phyloP scores from a whole-genome alignment of 2,797 vertebrate species.

The Gila robusta region DNA sequence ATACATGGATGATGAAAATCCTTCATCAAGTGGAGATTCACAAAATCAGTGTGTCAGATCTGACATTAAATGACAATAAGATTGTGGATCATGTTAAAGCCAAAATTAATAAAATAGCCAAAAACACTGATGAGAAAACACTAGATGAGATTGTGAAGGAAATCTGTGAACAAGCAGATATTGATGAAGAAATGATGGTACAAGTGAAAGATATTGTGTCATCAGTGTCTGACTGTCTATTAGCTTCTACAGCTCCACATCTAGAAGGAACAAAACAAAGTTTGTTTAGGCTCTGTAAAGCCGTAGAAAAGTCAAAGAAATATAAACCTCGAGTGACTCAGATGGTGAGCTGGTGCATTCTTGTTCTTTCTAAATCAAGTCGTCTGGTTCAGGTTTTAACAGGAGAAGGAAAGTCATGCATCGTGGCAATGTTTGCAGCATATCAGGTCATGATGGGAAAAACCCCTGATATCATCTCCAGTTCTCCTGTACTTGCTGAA shows the following conservation, averaged over 20 bases:
- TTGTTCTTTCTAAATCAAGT: slow-evolving; percentile 67
- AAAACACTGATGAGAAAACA: slow-evolving; percentile 40
- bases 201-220: slow-evolving; percentile 33
- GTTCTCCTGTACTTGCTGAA: slow-evolving; percentile 69
- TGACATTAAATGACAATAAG: not conserved
- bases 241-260: not conserved
- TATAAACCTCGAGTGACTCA: slow-evolving; percentile 68
- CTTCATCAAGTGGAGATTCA: slow-evolving; percentile 68
- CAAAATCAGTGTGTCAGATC: slow-evolving; percentile 30
- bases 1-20: slow-evolving; percentile 61
- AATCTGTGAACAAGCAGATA: slow-evolving; percentile 47
- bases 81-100: not conserved
- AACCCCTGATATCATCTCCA: slow-evolving; percentile 70
- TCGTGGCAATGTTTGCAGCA: slow-evolving; percentile 76
- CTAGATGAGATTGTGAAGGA: slow-evolving; percentile 66
- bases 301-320: not conserved
- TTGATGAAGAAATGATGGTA: not conserved
- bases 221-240: not conserved
- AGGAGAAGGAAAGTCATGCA: slow-evolving; percentile 75
- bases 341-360: slow-evolving; percentile 75
- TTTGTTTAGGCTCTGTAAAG: slow-evolving; percentile 13
- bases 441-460: slow-evolving; percentile 54
- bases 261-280: not conserved
- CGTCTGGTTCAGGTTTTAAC: slow-evolving; percentile 70
- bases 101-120: slow-evolving; percentile 12